Percentiles rank a stretch among this genome's conserved stretches.
Evolutionary conservation across 2,797 vertebrate species (phyloP).

Genomic region (Syngnathus acus): DNA sequence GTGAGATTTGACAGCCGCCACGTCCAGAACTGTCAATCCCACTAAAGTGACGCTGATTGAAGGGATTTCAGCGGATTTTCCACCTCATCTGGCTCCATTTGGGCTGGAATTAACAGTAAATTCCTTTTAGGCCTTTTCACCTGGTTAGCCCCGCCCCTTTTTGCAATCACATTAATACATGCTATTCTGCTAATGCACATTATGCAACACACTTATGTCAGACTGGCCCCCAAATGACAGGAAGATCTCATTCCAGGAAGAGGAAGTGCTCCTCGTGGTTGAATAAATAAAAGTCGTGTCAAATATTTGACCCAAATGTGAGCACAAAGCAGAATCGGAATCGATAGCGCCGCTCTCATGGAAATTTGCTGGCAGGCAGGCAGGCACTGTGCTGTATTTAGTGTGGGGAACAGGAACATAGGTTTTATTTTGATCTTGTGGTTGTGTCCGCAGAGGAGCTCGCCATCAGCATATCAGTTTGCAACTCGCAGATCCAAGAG

Average conservation of each 20-base stretch:
- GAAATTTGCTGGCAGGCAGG: slow-evolving; percentile 17
- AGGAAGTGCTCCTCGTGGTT: not conserved
- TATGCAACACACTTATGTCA: slow-evolving; percentile 21
- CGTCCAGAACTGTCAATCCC: not conserved
- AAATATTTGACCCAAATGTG: not conserved
- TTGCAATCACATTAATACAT: not conserved
- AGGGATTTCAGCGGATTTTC: slow-evolving; percentile 53
- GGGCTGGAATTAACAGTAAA: not conserved
- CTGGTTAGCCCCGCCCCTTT: slow-evolving; percentile 5
- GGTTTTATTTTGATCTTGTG: not conserved
- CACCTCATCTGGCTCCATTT: slow-evolving; percentile 12
- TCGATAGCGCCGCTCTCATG: slow-evolving; percentile 35
- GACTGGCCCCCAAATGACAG: not conserved
- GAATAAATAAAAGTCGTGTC: not conserved
- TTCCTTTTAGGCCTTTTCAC: slow-evolving; percentile 5
- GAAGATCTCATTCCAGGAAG: not conserved
- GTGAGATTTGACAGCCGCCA: not conserved
- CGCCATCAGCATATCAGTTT: slow-evolving; percentile 82
- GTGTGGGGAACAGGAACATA: not conserved
- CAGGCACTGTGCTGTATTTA: not conserved
- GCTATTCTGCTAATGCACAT: slow-evolving; percentile 40
- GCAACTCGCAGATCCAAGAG: slow-evolving; percentile 81
- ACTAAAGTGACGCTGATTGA: slow-evolving; percentile 42
- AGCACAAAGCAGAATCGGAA: slow-evolving; percentile 11
- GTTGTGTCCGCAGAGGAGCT: slow-evolving; percentile 70